Conservation (phyloP, 2,113 vertebrate genomes). For the Microtus ochrogaster region DNA sequence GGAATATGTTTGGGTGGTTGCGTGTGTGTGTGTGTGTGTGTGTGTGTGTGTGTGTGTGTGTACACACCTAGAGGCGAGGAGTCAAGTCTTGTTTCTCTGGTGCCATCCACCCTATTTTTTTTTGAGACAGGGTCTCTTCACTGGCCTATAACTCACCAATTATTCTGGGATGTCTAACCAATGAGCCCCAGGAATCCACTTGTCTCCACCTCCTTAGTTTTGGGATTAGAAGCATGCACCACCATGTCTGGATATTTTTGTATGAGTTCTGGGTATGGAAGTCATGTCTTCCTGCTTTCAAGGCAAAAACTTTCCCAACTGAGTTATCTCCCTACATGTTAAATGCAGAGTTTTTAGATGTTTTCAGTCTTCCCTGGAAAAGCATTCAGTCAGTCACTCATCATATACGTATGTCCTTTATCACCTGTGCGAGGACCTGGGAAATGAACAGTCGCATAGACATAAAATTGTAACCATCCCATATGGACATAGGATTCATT, state of each 20-base stretch:
- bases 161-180: background rate
- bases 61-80: background rate
- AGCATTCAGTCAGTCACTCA: background rate
- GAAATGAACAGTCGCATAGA: background rate
- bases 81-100: background rate
- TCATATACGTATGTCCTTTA: background rate
- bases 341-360: background rate
- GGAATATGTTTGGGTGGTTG: background rate
- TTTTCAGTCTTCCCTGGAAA: constrained; percentile 5
- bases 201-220: background rate
- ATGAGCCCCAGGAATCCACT: background rate
- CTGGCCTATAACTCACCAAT: background rate
- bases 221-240: background rate
- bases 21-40: no score
- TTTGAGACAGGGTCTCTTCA: background rate
- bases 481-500: background rate
- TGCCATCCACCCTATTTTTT: background rate
- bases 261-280: background rate
- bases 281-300: background rate
- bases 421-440: background rate
- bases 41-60: no score
- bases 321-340: background rate
- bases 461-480: background rate
- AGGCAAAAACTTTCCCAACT: background rate
- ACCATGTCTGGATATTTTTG: background rate